Conservation (phyloP, 2,797 vertebrate species). For the Myripristis murdjan region DNA sequence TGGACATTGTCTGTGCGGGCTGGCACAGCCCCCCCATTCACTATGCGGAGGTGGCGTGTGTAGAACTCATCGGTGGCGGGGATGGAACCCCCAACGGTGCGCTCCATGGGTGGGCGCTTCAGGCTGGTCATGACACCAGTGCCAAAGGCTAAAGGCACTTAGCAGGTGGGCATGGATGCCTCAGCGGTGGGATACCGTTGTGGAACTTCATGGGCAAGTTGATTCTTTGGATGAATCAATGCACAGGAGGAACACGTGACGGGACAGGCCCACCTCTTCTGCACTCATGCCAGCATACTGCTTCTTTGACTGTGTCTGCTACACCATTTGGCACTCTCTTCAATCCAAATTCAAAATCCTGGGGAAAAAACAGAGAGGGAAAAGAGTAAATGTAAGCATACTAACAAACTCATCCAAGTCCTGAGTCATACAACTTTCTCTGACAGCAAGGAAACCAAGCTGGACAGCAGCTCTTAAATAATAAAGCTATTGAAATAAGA, state of each 20-base stretch:
- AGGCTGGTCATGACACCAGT: slow-evolving; percentile 93
- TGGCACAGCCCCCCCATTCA: slow-evolving; percentile 89
- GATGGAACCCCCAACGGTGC: slow-evolving; percentile 89
- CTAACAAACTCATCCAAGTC: slow-evolving; percentile 26
- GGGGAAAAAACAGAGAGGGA: slow-evolving; percentile 42
- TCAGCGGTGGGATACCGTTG: slow-evolving; percentile 52
- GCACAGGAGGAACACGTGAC: slow-evolving; percentile 4
- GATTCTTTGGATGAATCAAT: slow-evolving; percentile 51
- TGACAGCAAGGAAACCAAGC: slow-evolving; percentile 5
- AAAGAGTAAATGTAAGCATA: slow-evolving; percentile 39
- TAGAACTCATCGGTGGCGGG: slow-evolving; percentile 95
- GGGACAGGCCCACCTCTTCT: slow-evolving; percentile 41
- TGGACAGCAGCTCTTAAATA: slow-evolving; percentile 12
- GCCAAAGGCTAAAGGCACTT: slow-evolving; percentile 81
- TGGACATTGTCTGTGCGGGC: slow-evolving; percentile 90
- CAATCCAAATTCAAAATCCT: slow-evolving; percentile 45
- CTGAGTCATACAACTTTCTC: slow-evolving; percentile 12
- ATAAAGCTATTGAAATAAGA: slow-evolving; percentile 23
- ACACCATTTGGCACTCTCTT: slow-evolving; percentile 36
- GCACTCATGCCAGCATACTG: slow-evolving; percentile 59
- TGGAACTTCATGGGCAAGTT: slow-evolving; percentile 67
- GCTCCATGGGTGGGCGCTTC: slow-evolving; percentile 93
- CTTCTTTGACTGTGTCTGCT: slow-evolving; percentile 6
- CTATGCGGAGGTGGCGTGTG: slow-evolving; percentile 91
- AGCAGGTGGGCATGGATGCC: slow-evolving; percentile 81